Conservation (phyloP, 2,113 vertebrate species). For the Desmodus rotundus region DNA sequence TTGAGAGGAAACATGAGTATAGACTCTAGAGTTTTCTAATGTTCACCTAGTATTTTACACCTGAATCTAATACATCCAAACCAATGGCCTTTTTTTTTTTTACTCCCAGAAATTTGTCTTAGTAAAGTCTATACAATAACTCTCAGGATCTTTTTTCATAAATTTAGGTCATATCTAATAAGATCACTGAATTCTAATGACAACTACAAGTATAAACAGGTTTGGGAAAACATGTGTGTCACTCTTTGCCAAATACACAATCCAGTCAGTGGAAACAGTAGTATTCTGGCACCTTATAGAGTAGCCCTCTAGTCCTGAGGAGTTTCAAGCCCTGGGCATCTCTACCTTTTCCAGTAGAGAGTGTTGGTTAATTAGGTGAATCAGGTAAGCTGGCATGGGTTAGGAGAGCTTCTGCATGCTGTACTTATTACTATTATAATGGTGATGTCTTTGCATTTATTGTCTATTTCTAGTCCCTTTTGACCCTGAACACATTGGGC, state of each 20-base stretch:
- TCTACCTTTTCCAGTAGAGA: neutral
- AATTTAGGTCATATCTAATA: neutral
- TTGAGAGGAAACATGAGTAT: neutral
- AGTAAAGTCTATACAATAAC: constrained; percentile 12
- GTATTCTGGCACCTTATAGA: neutral
- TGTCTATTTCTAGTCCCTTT: constrained; percentile 2
- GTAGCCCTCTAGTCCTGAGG: neutral
- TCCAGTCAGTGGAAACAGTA: neutral
- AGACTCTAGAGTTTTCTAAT: neutral
- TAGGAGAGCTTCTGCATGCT: neutral
- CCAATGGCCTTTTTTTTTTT: neutral
- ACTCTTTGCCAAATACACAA: neutral
- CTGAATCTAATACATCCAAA: neutral
- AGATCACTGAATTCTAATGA: constrained; percentile 29
- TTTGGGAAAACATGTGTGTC: neutral
- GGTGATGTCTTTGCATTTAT: neutral
- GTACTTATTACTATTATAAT: neutral
- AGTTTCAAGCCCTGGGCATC: neutral
- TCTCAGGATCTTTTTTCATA: constrained; percentile 16
- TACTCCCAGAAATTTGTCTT: neutral
- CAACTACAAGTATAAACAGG: neutral
- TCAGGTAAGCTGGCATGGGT: neutral
- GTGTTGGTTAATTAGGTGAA: neutral
- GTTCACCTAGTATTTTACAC: neutral
- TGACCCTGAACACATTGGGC: neutral